Conservation (phyloP, 2,888 invertebrate genomes). For the Pocota personata region DNA sequence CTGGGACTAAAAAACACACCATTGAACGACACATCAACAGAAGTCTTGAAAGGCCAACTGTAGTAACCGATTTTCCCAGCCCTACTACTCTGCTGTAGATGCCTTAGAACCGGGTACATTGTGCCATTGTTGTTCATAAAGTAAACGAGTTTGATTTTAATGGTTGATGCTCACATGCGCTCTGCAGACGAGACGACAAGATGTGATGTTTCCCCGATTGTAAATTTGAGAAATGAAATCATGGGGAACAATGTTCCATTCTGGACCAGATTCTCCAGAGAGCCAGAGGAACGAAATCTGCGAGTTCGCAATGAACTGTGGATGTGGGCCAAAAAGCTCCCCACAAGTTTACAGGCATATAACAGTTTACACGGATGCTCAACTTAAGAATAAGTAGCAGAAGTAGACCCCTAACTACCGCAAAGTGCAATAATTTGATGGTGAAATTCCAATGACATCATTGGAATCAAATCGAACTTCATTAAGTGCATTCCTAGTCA, state of each 20-base stretch:
- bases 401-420: conserved; percentile 23
- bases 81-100: conserved; percentile 53
- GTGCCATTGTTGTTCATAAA: conserved; percentile 53
- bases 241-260: conserved; percentile 34
- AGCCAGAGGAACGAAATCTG: neutral
- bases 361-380: conserved; percentile 38
- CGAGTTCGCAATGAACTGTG: conserved; percentile 43
- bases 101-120: conserved; percentile 42
- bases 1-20: conserved; percentile 19
- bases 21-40: conserved; percentile 41
- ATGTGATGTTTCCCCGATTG: neutral
- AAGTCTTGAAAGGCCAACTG: conserved; percentile 54
- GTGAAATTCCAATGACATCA: conserved; percentile 53
- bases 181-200: neutral
- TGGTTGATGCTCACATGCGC: conserved; percentile 57
- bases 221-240: neutral
- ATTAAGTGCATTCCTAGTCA: conserved; percentile 46
- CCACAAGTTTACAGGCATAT: conserved; percentile 1
- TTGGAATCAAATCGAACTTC: conserved; percentile 55
- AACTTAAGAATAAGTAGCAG: neutral
- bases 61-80: conserved; percentile 67
- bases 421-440: conserved; percentile 44
- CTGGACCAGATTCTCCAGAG: conserved; percentile 20
- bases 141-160: conserved; percentile 57
- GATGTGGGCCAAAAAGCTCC: conserved; percentile 53